Conservation (phyloP, 1,140 invertebrate genomes). For the Drosophila simulans region DNA sequence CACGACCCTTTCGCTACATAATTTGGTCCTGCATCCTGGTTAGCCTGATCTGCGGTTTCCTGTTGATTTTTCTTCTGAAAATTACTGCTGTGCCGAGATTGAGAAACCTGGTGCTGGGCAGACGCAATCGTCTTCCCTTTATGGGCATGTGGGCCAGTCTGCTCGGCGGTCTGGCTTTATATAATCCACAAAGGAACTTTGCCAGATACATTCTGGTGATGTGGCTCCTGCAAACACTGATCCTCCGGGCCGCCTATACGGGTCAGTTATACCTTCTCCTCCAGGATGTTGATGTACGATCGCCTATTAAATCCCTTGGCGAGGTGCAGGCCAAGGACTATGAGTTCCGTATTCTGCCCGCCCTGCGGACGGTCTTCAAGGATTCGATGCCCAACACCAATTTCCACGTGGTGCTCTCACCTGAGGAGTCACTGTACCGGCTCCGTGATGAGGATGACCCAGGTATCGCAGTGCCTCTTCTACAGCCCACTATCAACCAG, state of each 20-base stretch:
- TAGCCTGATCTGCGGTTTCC: conserved; percentile 35
- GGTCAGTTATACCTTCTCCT: conserved; percentile 70
- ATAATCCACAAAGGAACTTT: conserved; percentile 62
- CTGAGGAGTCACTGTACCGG: background rate
- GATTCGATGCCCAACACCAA: conserved; percentile 22
- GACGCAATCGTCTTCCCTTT: conserved; percentile 52
- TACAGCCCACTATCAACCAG: conserved; percentile 38
- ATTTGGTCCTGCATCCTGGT: conserved; percentile 65
- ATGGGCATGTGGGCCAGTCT: conserved; percentile 57
- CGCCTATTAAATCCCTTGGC: conserved; percentile 36
- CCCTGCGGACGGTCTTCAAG: conserved; percentile 40
- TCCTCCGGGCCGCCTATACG: conserved; percentile 70
- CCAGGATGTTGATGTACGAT: conserved; percentile 59
- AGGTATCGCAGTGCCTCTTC: conserved; percentile 50
- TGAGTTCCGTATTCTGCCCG: conserved; percentile 52
- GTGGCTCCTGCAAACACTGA: conserved; percentile 68
- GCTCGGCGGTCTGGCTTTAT: conserved; percentile 36
- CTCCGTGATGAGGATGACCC: conserved; percentile 47
- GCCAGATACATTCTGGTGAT: conserved; percentile 58
- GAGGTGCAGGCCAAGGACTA: conserved; percentile 55
- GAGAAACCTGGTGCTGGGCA: conserved; percentile 56
- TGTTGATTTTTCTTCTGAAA: conserved; percentile 41
- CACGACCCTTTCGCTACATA: conserved; percentile 57
- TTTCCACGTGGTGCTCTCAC: background rate
- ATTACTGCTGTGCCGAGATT: conserved; percentile 7